phyloP scores from a whole-genome alignment of 1,140 invertebrate genomes.

The Sycophila sp. region DNA sequence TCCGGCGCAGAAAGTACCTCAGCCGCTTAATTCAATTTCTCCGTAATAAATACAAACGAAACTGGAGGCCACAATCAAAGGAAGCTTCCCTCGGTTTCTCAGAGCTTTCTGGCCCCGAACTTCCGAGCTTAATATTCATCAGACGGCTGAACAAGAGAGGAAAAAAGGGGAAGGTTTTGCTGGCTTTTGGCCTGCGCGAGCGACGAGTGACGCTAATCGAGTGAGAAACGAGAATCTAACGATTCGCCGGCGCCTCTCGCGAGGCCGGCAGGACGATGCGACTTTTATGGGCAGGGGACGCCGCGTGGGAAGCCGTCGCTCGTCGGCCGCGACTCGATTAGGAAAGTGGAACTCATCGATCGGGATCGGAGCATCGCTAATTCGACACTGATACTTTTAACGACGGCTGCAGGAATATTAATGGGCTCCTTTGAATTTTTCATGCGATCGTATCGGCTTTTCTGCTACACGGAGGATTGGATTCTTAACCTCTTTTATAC shows the following conservation, averaged over 20 bases:
- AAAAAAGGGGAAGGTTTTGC: no score
- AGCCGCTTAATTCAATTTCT: constrained; percentile 24
- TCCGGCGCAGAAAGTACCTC: no score
- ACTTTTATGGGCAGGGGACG: background rate
- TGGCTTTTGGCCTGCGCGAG: no score
- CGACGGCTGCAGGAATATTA: background rate
- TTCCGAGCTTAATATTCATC: constrained; percentile 33
- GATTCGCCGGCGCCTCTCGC: background rate
- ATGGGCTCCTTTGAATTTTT: background rate
- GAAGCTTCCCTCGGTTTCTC: constrained; percentile 13
- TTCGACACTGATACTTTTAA: background rate
- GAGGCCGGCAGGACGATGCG: background rate
- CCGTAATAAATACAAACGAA: background rate
- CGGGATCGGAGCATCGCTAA: background rate
- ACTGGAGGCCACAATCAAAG: background rate
- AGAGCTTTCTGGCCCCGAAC: background rate
- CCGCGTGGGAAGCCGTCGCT: constrained; percentile 15
- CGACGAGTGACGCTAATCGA: background rate
- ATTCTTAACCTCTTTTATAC: no score
- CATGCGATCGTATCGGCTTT: no score
- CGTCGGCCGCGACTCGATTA: background rate
- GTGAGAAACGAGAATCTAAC: constrained; percentile 11
- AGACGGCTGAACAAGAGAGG: constrained; percentile 8
- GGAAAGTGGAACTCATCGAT: constrained; percentile 14
- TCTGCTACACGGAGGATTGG: no score